phyloP scores from a whole-genome alignment of 2,797 vertebrate genomes.

The Myiothlypis coronata region DNA sequence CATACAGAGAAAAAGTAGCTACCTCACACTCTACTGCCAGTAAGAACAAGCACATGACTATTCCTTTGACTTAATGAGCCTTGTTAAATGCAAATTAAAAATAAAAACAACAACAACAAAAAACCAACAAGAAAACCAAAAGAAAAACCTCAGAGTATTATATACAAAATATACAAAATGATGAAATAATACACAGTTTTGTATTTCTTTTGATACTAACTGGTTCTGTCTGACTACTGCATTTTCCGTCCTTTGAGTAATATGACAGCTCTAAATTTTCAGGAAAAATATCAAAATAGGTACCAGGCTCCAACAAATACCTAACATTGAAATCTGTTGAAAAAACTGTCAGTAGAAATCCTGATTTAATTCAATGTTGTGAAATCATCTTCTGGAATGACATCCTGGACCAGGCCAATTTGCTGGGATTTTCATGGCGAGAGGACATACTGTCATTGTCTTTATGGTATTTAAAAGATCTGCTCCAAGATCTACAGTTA shows the following conservation, averaged over 20 bases:
- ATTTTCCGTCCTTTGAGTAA: background rate
- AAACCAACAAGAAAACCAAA: background rate
- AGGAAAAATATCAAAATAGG: background rate
- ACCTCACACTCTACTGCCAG: background rate
- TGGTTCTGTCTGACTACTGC: background rate
- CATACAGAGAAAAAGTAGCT: background rate
- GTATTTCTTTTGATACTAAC: background rate
- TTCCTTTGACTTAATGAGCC: background rate
- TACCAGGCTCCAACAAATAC: background rate
- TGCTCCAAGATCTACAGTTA: background rate
- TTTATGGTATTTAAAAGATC: background rate
- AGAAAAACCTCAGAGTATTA: background rate
- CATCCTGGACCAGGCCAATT: background rate
- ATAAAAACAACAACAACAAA: too few species aligned
- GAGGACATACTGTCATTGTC: background rate
- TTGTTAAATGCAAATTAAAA: background rate
- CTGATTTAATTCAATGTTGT: background rate
- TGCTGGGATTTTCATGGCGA: accelerated
- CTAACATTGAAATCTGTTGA: background rate
- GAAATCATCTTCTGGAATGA: background rate
- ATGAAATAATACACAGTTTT: background rate
- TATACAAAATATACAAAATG: background rate
- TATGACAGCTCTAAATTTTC: background rate
- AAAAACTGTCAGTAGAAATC: background rate
- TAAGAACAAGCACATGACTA: background rate